Evolutionary conservation across 2,797 vertebrate species (phyloP), one percentile per base, ranked within the genome.

Genomic region (Acestrorhynchus altus): DNA sequence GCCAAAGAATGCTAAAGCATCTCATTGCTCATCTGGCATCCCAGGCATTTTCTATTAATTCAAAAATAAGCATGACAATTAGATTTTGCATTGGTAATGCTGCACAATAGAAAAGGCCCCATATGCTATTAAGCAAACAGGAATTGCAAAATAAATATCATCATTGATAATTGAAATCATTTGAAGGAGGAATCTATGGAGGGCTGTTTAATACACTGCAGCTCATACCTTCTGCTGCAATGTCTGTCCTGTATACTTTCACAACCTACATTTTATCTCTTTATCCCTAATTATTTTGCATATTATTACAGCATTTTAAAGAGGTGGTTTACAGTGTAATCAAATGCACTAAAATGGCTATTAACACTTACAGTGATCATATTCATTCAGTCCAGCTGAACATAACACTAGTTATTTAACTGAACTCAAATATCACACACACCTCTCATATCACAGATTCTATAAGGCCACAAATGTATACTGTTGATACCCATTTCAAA

Each of bases 11-110:
- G 81, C 78, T 76, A 59, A 61, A 79, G 63, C 31, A 77, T 80
- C 69, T 79, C 77, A 72, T 73, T 52, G 74, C 51, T 79, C 49
- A 80, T 77, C 74, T 80, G 63, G 71, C 72, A 80, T 80, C 70
- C 81, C 74, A 60, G 81, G 81, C 54, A 68, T 81, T 87, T 90
- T 73, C 80, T 84, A 89, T 90, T 89, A 83, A 88, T 88, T 88
- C 78, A 80, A 82, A 81, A 89, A 85, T 70, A 82, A 73, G 78
- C 80, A 64, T 81, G 71, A 88, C 83, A 88, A 89, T 82, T 79
- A 84, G 70, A 81, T 81, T 84, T 72, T 77, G 64, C 79, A 76
- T 46, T 44, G 40, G 52, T 39, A 75, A 75, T 31, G 49, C 26
- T 24, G 22, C 44, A 51, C 42, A 44, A 51, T 16, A 22, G 22